These are phyloP conservation scores for Drosophila pandora DNA, from an alignment of 1,140 invertebrate genomes.

Conservation along the genomic window DNA sequence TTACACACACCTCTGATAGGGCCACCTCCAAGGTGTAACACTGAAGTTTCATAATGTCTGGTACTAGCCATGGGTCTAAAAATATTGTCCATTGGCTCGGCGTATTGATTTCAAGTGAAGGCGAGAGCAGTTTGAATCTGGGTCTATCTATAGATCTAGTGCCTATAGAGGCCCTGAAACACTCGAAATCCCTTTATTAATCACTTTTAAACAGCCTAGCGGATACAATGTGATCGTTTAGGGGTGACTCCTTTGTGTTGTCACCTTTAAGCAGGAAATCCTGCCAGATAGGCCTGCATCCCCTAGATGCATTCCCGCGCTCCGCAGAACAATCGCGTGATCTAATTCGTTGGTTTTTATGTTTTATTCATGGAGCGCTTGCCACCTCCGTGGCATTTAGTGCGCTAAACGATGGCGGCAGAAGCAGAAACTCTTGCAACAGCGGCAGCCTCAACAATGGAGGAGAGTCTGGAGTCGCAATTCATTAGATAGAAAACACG, in stretches of 20 bases:
- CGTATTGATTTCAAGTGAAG: constrained; percentile 34
- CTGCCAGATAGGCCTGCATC: constrained; percentile 9
- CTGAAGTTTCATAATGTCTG: constrained; percentile 37
- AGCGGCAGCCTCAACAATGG: constrained; percentile 27
- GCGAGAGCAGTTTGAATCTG: neutral
- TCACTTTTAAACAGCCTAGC: constrained; percentile 10
- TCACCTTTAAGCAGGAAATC: constrained; percentile 26
- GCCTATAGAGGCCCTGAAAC: neutral
- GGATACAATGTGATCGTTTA: constrained; percentile 2
- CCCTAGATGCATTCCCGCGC: constrained; percentile 12
- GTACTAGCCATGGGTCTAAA: constrained; percentile 26
- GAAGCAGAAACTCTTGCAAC: constrained; percentile 1
- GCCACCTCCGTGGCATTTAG: constrained; percentile 38
- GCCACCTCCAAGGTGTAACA: constrained; percentile 14
- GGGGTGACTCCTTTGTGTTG: constrained; percentile 9
- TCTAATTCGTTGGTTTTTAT: constrained; percentile 40
- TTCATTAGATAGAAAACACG: constrained; percentile 66
- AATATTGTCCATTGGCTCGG: constrained; percentile 17
- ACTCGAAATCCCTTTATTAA: constrained; percentile 1
- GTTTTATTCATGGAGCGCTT: constrained; percentile 36
- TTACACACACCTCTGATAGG: constrained; percentile 24
- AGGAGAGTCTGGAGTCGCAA: constrained; percentile 31
- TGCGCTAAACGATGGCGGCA: constrained; percentile 34
- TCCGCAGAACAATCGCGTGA: constrained; percentile 34
- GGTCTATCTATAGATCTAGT: neutral